phyloP scores from a whole-genome alignment of 1,140 invertebrate species.

The Drosophila pandora region DNA sequence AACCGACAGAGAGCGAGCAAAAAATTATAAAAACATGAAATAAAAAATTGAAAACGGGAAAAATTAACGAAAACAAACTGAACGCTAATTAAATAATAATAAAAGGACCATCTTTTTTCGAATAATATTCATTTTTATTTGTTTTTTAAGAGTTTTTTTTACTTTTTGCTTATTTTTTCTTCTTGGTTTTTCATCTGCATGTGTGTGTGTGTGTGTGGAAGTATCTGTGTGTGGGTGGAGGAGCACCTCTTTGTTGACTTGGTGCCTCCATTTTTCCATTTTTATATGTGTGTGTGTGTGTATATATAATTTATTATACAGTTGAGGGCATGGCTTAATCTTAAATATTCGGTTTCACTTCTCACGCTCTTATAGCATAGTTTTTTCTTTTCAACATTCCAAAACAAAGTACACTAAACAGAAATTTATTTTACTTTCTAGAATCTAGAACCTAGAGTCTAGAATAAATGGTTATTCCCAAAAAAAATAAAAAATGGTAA shows the following conservation, averaged over 20 bases:
- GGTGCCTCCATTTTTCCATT: constrained; percentile 56
- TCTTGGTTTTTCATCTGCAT: constrained; percentile 64
- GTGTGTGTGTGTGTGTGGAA: constrained; percentile 33
- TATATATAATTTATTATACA: constrained; percentile 79
- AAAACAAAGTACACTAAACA: constrained; percentile 66
- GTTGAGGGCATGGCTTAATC: constrained; percentile 80
- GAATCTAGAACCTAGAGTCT: neutral
- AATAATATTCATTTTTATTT: constrained; percentile 82
- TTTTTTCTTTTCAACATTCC: constrained; percentile 58
- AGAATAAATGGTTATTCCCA: constrained; percentile 42
- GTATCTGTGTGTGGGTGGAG: constrained; percentile 62
- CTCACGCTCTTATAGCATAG: constrained; percentile 50
- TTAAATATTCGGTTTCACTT: constrained; percentile 65
- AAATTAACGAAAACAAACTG: constrained; percentile 26
- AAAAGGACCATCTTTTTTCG: constrained; percentile 66
- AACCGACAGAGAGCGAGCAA: neutral
- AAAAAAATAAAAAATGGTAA: constrained; percentile 29
- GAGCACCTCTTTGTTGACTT: constrained; percentile 75
- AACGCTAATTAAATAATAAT: constrained; percentile 75
- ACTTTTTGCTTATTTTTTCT: constrained; percentile 65
- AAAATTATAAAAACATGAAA: constrained; percentile 2
- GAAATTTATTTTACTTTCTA: constrained; percentile 42
- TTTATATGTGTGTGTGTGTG: constrained; percentile 33
- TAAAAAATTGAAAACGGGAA: neutral
- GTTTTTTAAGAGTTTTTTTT: constrained; percentile 69